phyloP scores from a whole-genome alignment of 2,113 vertebrate species.

The Clarias batrachus region DNA sequence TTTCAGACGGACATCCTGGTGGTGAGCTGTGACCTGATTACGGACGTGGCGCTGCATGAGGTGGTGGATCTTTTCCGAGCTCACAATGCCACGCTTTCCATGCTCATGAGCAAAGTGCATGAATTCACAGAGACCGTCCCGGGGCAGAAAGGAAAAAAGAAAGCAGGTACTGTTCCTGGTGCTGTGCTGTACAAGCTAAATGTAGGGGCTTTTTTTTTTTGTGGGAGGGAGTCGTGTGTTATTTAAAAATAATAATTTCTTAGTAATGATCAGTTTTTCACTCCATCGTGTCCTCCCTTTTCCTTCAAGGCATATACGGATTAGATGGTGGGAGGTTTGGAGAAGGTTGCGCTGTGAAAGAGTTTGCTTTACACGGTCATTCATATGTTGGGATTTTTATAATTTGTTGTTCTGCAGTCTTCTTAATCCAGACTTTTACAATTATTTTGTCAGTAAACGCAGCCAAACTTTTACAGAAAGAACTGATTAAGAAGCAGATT shows the following conservation, averaged over 20 bases:
- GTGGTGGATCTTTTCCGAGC: conserved; percentile 96
- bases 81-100: conserved; percentile 89
- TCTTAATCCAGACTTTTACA: background rate
- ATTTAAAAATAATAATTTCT: background rate
- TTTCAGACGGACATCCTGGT: conserved; percentile 90
- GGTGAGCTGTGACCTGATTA: conserved; percentile 94
- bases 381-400: background rate
- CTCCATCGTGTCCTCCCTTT: background rate
- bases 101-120: conserved; percentile 92
- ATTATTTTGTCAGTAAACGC: background rate
- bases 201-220: too few species aligned
- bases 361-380: background rate
- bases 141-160: conserved; percentile 95
- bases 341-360: background rate
- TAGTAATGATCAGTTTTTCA: background rate
- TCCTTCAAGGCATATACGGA: background rate
- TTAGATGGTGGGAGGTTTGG: background rate
- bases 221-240: background rate
- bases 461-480: background rate
- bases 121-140: conserved; percentile 85
- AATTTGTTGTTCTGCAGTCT: background rate
- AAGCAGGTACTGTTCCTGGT: conserved; percentile 75
- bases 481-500: background rate
- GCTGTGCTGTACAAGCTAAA: background rate
- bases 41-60: conserved; percentile 90